A percentile compares a stretch with the other conserved stretches of the same genome.
Evolutionary conservation across 2,797 vertebrate genomes (phyloP).

Genomic region (Acrossocheilus fasciatus): DNA sequence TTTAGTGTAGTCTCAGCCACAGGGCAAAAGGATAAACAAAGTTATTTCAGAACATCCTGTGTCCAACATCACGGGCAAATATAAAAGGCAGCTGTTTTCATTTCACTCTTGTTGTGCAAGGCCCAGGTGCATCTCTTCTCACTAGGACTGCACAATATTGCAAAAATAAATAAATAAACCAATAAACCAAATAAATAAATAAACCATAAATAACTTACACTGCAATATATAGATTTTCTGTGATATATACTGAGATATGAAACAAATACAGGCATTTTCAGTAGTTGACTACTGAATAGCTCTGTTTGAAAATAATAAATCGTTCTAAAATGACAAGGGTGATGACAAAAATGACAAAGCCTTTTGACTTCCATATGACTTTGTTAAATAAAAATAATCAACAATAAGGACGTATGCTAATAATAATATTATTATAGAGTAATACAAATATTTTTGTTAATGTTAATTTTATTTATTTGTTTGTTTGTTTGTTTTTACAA

Average conservation of each 20-base stretch:
- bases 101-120: slow-evolving; percentile 25
- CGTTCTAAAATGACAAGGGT: not conserved
- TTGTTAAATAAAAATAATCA: not conserved
- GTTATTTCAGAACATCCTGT: slow-evolving; percentile 50
- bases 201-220: not conserved
- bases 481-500: not conserved
- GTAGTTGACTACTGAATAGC: not conserved
- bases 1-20: slow-evolving; percentile 38
- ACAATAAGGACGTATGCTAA: not conserved
- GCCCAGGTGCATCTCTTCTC: slow-evolving; percentile 16
- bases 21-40: slow-evolving; percentile 42
- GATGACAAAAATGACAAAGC: too few species aligned
- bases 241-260: not conserved
- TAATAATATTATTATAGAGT: too few species aligned
- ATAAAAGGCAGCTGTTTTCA: slow-evolving; percentile 47
- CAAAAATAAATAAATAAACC: not conserved
- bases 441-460: too few species aligned
- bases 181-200: not conserved
- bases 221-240: not conserved
- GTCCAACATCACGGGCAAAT: slow-evolving; percentile 45
- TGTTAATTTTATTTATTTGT: not conserved
- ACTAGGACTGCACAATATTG: not conserved
- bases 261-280: not conserved
- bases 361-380: not conserved
- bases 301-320: not conserved